These are phyloP conservation scores for Sterrhoptilus dennistouni DNA, from an alignment of 2,113 vertebrate genomes.

Conservation along the genomic window DNA sequence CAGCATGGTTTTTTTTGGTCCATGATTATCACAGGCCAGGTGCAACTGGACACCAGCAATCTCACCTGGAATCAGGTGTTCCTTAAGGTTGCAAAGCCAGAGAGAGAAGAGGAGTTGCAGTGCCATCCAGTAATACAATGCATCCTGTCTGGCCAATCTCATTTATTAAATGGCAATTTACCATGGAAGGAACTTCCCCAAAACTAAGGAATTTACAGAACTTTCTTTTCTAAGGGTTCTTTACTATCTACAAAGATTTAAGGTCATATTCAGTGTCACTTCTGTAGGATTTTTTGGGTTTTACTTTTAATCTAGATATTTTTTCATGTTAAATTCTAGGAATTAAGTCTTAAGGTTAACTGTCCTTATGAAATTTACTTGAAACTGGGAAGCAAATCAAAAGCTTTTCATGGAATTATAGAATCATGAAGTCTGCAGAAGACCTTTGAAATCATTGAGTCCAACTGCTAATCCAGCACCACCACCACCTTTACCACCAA, in stretches of 20 bases:
- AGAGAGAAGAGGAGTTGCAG: not conserved
- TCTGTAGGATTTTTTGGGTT: not conserved
- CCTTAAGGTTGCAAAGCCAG: not conserved
- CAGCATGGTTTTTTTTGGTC: not conserved
- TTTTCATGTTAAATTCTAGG: not conserved
- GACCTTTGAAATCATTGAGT: not conserved
- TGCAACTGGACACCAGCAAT: fast-evolving
- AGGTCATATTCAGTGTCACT: not conserved
- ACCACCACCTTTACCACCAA: not conserved
- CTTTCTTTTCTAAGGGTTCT: not conserved
- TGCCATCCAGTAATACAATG: too few species aligned
- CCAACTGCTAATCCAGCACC: too few species aligned
- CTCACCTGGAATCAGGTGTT: not conserved
- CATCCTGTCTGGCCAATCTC: fast-evolving
- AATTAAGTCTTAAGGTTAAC: not conserved
- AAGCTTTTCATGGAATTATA: not conserved
- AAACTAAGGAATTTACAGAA: not conserved
- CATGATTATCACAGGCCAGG: not conserved
- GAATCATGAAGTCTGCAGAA: not conserved
- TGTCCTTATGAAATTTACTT: not conserved
- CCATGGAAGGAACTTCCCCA: not conserved
- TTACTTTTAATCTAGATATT: not conserved
- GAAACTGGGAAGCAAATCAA: not conserved
- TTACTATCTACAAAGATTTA: not conserved
- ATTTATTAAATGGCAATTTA: not conserved